Evolutionary conservation across 1,140 invertebrate species (phyloP).

Genomic region (Drosophila melanica): DNA sequence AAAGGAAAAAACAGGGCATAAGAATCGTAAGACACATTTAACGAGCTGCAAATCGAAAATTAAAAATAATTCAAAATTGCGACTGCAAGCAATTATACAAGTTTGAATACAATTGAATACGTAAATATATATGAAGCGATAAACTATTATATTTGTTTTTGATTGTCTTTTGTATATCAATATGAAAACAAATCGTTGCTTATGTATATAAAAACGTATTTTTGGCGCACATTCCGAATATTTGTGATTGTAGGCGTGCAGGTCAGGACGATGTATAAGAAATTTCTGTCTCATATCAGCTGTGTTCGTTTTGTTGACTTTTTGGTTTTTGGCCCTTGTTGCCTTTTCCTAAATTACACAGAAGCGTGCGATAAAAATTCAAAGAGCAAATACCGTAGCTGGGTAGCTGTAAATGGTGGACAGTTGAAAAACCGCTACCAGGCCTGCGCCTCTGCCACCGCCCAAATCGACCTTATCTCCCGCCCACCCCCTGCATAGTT

Average conservation of each 20-base stretch:
- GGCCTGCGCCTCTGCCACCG: neutral
- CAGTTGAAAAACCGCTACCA: slow-evolving; percentile 74
- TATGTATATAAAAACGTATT: neutral
- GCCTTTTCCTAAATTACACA: slow-evolving; percentile 52
- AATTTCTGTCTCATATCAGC: slow-evolving; percentile 26
- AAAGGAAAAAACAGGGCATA: too few species aligned
- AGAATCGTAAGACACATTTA: too few species aligned
- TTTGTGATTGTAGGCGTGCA: neutral
- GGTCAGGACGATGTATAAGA: slow-evolving; percentile 4
- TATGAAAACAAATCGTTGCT: too few species aligned
- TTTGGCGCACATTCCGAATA: neutral
- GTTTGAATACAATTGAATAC: too few species aligned
- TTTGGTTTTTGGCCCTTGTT: slow-evolving; percentile 27
- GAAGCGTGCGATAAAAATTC: slow-evolving; percentile 61
- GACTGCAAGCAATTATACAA: too few species aligned
- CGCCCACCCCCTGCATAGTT: slow-evolving; percentile 48
- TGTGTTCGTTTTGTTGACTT: slow-evolving; percentile 8
- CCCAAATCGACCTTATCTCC: slow-evolving; percentile 16
- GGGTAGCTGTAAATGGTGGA: slow-evolving; percentile 62
- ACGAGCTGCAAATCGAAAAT: too few species aligned
- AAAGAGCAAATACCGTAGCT: slow-evolving; percentile 47
- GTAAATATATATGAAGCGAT: too few species aligned
- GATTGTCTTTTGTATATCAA: too few species aligned
- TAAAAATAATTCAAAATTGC: too few species aligned
- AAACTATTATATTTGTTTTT: too few species aligned